Evolutionary conservation across 2,797 vertebrate species (phyloP), one percentile per base, ranked within the genome.

Genomic region (Ispidina lecontei): DNA sequence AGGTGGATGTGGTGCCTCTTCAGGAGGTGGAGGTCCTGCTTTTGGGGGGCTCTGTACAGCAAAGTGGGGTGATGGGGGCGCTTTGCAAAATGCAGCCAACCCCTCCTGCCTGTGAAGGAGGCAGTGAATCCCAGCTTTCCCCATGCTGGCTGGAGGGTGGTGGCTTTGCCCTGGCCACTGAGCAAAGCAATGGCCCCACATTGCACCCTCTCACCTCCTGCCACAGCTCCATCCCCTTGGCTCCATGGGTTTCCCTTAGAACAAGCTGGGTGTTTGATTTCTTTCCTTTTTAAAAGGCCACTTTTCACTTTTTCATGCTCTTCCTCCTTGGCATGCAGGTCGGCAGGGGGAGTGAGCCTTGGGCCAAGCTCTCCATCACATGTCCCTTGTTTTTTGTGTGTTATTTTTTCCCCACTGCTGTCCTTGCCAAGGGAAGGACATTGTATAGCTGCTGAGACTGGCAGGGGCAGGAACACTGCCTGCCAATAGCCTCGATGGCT

Each of bases 371-470:
- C 77, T 95, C 85, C 73, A 73, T 96, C 95, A 94, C 90, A 84
- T 29, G 54, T 73, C 85, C 85, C 92, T 93, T 95, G 90, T 67
- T 95, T 96, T 79, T 29, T 91, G 84, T 95, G 84, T 70, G 94
- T 95, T 96, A 91, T 95, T 95, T 94, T 94, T 90, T 84, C 90
- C 90, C 93, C 52, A 22, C 56, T 2, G n/a, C 94, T 90, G 89
- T 85, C 90, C 89, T 92, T 95, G 92, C 95, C 89, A 96, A 94
- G 78, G 85, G 88, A 94, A 94, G 94, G 94, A 90, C 89, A 86
- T 82, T 93, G 89, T 93, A 28, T 60, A 88, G 91, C 94, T 0
- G 23, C 85, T 81, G 89, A 86, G 93, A 89, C 92, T 95, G 95
- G 94, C 94, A 94, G 92, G 89, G 91, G 82, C 51, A 84, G 69